These are phyloP conservation scores for Diadromus collaris DNA, from an alignment of 2,888 invertebrate genomes.

Conservation along the genomic window DNA sequence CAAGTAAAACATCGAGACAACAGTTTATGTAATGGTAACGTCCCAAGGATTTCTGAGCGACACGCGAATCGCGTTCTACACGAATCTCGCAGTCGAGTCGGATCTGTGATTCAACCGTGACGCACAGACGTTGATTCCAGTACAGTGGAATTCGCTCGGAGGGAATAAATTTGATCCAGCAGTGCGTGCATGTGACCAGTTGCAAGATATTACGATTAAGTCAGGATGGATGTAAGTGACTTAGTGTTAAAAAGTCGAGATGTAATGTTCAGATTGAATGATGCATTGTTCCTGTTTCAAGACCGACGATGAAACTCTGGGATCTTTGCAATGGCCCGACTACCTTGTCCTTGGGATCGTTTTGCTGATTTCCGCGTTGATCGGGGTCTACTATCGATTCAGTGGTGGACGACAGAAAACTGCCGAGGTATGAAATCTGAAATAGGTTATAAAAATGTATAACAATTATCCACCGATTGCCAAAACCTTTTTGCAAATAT, in stretches of 20 bases:
- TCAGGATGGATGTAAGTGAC: constrained; percentile 53
- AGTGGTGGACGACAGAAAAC: constrained; percentile 92
- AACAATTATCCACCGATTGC: background rate
- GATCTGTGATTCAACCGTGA: constrained; percentile 10
- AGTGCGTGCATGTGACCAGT: background rate
- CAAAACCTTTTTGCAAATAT: background rate
- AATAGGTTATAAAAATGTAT: no score
- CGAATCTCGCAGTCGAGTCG: constrained; percentile 29
- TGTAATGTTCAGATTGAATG: background rate
- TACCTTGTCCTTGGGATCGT: constrained; percentile 88
- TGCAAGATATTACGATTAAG: background rate
- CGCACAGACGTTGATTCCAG: background rate
- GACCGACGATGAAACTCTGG: constrained; percentile 39
- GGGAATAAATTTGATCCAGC: background rate
- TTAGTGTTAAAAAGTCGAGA: background rate
- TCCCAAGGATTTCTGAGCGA: background rate
- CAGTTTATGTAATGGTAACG: constrained; percentile 44
- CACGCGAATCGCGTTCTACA: constrained; percentile 26
- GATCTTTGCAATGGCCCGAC: constrained; percentile 81
- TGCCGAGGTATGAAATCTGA: constrained; percentile 53
- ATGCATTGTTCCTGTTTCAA: background rate
- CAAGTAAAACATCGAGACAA: constrained; percentile 19
- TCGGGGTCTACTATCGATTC: constrained; percentile 93
- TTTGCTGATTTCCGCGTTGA: constrained; percentile 86
- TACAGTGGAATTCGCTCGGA: background rate